Base-by-base conservation (phyloP, 2,113 vertebrate genomes). In the Lasiurus borealis region DNA sequence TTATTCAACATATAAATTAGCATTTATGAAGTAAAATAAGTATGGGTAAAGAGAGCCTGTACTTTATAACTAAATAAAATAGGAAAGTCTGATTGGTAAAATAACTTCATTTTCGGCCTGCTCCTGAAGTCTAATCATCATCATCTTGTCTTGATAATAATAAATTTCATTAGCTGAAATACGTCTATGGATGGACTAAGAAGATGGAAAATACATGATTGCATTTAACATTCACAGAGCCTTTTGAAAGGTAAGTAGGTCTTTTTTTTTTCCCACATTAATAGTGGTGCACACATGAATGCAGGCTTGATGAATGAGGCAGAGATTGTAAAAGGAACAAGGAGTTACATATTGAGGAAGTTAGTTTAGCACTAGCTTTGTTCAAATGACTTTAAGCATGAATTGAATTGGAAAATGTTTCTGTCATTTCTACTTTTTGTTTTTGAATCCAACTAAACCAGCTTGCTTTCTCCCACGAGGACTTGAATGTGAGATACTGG, bases 401-500 rank as follows among this genome's bases (percentile, higher is more conserved):
- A 50, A 36, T 68, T 13, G 40, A 18, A 34, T 18, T 19, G 77
- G n/a, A 95, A 95, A 73, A 92, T 10, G 46, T 80, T 52, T 83
- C 66, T 44, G 59, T 90, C 36, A 48, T 90, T 90, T 78, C 88
- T 50, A 73, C 36, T 80, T 90, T 69, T 72, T 25, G n/a, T 25
- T 66, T 69, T 81, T 71, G 36, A 85, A 71, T 88, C 90, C 23
- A 75, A 80, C 62, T 76, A 81, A 86, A 89, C 46, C 6, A 88
- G 80, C 52, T 95, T 92, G 83, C 80, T 94, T 87, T 93, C 40
- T 88, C n/a, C 34, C 64, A 64, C n/a, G 16, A 44, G 73, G 80
- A 90, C 85, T 62, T 89, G 52, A 88, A 93, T 52, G 68, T 88
- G 85, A 76, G 85, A 90, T 93, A 48, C 78, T 64, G 72, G 36